Base-by-base conservation (phyloP, 2,797 vertebrate species). In the Fundulus diaphanus region DNA sequence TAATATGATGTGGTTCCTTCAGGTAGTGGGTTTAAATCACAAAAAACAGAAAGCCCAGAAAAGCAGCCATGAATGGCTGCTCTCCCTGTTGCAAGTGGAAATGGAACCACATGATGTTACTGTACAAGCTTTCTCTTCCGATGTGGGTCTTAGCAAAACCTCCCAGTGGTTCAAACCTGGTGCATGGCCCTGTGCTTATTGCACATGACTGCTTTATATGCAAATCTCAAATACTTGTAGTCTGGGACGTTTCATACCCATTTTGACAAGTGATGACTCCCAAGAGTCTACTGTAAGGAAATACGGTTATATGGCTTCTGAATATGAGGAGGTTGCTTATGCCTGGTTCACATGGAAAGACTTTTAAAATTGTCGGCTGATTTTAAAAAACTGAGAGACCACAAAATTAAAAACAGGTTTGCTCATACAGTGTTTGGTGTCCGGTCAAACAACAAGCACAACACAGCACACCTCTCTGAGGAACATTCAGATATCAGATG, bases 21-120 rank as follows among this genome's bases (percentile, higher is more conserved):
- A 82, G 42, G 73, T 73, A 78, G 40, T 76, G 27, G 63, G 67
- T 70, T 82, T 79, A 73, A 72, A 82, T 69, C 16, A 5, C 27
- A 67, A 51, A n/a, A 76, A 63, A 66, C 73, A 69, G 22, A 74
- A 54, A 82, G 68, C 77, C 51, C n/a, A n/a, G n/a, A n/a, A n/a
- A n/a, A n/a, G n/a, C n/a, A n/a, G n/a, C n/a, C 46, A 33, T 70
- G 59, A 46, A 66, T 51, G 66, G 31, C 57, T 71, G 66, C 51
- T 73, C 75, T 65, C 71, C 48, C 66, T 76, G 67, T 68, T 87
- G 80, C 70, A 80, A 67, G 52, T 77, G 54, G 70, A 40, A 81
- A 74, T 77, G 51, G 67, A 80, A 71, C 78, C 54, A 44, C 56
- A 74, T 6, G 48, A 73, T 82, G 27, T 71, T 4, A 72, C 37